These are phyloP conservation scores for Sphaerophoria taeniata DNA, from an alignment of 2,888 invertebrate species.

Conservation along the genomic window DNA sequence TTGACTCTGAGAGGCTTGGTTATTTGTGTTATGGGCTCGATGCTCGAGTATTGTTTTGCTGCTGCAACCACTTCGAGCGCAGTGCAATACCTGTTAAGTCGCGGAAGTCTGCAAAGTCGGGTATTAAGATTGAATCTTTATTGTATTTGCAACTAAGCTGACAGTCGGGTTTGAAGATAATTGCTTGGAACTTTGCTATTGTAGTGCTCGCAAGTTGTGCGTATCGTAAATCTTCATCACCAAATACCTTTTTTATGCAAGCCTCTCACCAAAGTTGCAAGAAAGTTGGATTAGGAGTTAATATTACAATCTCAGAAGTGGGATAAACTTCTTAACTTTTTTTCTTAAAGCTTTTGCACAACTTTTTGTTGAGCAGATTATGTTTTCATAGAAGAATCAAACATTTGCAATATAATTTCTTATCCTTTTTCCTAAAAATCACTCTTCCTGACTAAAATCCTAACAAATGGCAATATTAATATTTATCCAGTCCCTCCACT, in stretches of 20 bases:
- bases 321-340: background rate
- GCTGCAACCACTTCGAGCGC: slow-evolving; percentile 23
- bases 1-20: slow-evolving; percentile 48
- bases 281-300: too few relatives aligned
- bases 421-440: too few relatives aligned
- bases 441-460: background rate
- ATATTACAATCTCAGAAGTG: background rate
- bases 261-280: too few relatives aligned
- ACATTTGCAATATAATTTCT: too few relatives aligned
- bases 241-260: too few relatives aligned
- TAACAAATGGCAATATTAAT: slow-evolving; percentile 6
- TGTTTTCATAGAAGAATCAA: too few relatives aligned
- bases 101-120: slow-evolving; percentile 66
- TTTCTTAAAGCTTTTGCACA: too few relatives aligned
- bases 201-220: too few relatives aligned
- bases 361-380: too few relatives aligned
- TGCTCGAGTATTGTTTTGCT: background rate
- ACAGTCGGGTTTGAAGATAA: slow-evolving; percentile 32
- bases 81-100: slow-evolving; percentile 55
- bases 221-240: too few relatives aligned
- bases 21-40: background rate
- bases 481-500: background rate
- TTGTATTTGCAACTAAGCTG: slow-evolving; percentile 45
- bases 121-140: slow-evolving; percentile 68
- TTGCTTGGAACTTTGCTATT: background rate